Evolutionary conservation across 2,113 vertebrate genomes (phyloP).

Genomic region (Campylomormyrus tamandua): DNA sequence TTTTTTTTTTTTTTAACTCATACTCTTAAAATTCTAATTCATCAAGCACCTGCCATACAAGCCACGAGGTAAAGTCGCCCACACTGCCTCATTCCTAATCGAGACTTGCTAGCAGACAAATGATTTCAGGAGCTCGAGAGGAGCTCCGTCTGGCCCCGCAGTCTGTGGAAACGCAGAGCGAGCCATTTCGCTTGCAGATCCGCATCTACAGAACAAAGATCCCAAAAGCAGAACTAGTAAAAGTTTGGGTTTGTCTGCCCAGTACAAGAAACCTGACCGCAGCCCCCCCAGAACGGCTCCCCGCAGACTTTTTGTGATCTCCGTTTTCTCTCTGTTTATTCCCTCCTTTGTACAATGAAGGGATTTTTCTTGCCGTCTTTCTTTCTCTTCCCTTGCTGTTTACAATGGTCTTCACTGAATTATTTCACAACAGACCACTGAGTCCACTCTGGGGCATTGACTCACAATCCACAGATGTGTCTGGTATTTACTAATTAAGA

Average conservation of each 20-base stretch:
- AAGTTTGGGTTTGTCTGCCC: not conserved
- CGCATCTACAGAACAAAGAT: not conserved
- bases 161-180: not conserved
- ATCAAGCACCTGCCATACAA: not conserved
- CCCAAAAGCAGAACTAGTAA: not conserved
- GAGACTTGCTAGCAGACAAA: not conserved
- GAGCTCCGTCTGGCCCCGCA: not conserved
- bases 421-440: conserved; percentile 31
- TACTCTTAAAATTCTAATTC: not conserved
- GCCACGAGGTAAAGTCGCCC: not conserved
- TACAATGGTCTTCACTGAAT: not conserved
- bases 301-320: not conserved
- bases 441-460: conserved; percentile 36
- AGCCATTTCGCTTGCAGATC: not conserved
- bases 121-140: not conserved
- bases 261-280: not conserved
- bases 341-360: not conserved
- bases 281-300: not conserved
- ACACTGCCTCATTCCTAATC: not conserved
- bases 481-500: conserved; percentile 41
- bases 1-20: not conserved
- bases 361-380: not conserved
- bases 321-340: not conserved
- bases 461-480: conserved; percentile 38
- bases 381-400: not conserved